A percentile compares a stretch with the other conserved stretches of the same genome.
phyloP scores from a whole-genome alignment of 2,797 vertebrate genomes.

The Pseudochirops corinnae region DNA sequence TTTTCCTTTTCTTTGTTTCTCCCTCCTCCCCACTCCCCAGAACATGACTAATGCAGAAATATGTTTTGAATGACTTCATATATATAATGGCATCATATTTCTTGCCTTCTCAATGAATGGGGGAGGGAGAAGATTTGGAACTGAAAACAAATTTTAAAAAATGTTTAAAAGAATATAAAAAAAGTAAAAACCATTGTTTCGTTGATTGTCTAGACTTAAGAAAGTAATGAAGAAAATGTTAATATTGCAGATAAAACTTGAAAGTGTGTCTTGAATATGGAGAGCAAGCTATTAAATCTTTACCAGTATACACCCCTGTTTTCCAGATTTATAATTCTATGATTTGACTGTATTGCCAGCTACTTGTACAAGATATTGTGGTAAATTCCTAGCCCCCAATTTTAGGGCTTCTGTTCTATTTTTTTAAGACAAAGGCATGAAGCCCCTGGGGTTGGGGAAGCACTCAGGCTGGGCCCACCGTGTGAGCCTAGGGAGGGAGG shows the following conservation, averaged over 20 bases:
- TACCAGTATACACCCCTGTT: neutral
- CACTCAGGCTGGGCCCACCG: neutral
- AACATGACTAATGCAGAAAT: neutral
- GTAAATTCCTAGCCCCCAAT: neutral
- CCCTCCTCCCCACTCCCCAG: neutral
- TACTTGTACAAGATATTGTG: neutral
- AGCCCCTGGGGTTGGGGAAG: neutral
- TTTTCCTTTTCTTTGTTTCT: neutral
- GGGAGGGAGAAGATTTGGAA: neutral
- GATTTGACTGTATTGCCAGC: conserved; percentile 16
- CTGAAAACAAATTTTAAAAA: neutral
- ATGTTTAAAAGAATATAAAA: neutral
- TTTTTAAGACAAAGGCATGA: conserved; percentile 5
- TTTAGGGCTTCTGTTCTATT: neutral
- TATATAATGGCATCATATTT: neutral
- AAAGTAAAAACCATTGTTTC: neutral
- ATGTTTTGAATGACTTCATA: neutral
- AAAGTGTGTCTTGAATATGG: neutral
- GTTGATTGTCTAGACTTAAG: neutral
- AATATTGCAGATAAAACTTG: neutral
- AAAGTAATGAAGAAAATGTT: neutral
- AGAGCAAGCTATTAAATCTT: neutral
- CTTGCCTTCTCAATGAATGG: neutral
- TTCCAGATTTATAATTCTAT: neutral
- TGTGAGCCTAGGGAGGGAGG: neutral